Percentiles rank a stretch among this genome's conserved stretches.
Conservation (phyloP, 2,797 vertebrate genomes). For the Lagorchestes hirsutus region DNA sequence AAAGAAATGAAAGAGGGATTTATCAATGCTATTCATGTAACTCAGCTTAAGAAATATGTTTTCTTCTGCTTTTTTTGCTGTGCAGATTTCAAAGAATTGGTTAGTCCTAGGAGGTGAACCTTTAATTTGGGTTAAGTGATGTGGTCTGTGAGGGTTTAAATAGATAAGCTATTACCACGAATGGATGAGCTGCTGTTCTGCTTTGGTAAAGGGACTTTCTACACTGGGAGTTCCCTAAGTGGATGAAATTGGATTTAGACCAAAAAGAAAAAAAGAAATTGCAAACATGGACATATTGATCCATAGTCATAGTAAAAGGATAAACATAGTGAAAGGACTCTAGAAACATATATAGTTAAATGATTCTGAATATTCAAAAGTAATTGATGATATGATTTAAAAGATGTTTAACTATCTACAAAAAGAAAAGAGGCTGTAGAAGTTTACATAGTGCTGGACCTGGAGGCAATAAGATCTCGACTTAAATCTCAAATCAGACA, state of each 20-base stretch:
- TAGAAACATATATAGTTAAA: neutral
- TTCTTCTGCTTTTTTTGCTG: neutral
- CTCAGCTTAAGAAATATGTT: conserved; percentile 26
- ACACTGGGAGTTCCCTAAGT: neutral
- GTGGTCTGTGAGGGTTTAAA: neutral
- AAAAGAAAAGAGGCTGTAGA: neutral
- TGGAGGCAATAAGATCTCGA: neutral
- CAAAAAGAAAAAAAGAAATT: neutral
- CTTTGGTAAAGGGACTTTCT: neutral
- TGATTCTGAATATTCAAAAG: neutral
- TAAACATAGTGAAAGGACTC: neutral
- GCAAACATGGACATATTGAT: neutral
- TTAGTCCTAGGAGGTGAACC: neutral
- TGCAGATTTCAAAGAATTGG: neutral
- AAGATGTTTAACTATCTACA: neutral
- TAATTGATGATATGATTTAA: neutral
- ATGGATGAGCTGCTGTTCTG: neutral
- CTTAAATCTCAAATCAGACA: neutral
- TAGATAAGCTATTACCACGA: neutral
- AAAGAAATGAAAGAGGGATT: conserved; percentile 64
- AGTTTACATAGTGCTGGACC: neutral
- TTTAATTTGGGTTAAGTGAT: conserved; percentile 22
- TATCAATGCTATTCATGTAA: conserved; percentile 1
- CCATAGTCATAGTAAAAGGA: neutral
- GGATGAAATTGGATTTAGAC: neutral